These are phyloP conservation scores for Phaethornis superciliosus DNA, from an alignment of 2,113 vertebrate genomes.

Conservation along the genomic window DNA sequence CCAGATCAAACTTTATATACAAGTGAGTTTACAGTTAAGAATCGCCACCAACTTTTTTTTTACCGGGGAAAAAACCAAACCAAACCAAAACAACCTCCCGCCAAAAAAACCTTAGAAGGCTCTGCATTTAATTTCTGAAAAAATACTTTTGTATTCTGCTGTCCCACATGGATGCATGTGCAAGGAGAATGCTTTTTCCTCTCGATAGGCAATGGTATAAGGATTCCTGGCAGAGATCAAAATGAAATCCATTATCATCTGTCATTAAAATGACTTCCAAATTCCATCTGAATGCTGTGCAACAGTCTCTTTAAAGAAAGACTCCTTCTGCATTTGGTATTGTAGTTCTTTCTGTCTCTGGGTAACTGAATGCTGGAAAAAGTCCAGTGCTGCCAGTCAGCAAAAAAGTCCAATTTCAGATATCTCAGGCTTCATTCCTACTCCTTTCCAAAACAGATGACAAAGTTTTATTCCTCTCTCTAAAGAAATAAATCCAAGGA, in stretches of 20 bases:
- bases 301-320: slow-evolving; percentile 14
- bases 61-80: background rate
- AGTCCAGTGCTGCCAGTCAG: slow-evolving; percentile 10
- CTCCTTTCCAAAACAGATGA: background rate
- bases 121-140: slow-evolving; percentile 25
- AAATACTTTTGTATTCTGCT: background rate
- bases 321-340: background rate
- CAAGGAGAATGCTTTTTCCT: background rate
- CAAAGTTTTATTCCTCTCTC: background rate
- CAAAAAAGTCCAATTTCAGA: background rate
- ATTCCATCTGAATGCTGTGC: slow-evolving; percentile 42
- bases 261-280: slow-evolving; percentile 51
- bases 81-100: too few species aligned
- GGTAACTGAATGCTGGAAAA: slow-evolving; percentile 19
- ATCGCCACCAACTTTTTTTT: background rate
- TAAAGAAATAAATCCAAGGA: background rate
- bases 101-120: background rate
- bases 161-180: background rate
- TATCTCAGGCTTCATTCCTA: background rate
- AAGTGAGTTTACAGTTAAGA: background rate
- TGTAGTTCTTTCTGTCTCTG: slow-evolving; percentile 2
- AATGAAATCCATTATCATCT: slow-evolving; percentile 57
- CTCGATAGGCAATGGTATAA: background rate
- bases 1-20: background rate
- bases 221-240: slow-evolving; percentile 47